Evolutionary conservation across 2,888 invertebrate genomes (phyloP).

Genomic region (Chydorus sphaericus): DNA sequence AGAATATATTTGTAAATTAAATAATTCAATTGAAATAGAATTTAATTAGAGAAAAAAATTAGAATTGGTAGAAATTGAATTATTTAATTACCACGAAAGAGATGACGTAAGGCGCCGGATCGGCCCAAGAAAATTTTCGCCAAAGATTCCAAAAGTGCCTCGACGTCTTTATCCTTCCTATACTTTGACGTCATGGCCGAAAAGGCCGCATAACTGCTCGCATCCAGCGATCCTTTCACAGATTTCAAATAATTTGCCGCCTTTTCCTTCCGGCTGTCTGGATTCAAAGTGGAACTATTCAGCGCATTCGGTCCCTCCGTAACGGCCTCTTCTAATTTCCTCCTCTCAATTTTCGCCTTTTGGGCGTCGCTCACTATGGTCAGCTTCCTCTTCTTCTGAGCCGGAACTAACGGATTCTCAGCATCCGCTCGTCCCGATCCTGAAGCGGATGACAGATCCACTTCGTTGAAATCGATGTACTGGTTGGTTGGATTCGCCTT

Average conservation of each 20-base stretch:
- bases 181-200: constrained; percentile 47
- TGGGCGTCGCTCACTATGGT: constrained; percentile 41
- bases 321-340: constrained; percentile 10
- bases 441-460: constrained; percentile 20
- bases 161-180: constrained; percentile 44
- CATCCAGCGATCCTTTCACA: constrained; percentile 34
- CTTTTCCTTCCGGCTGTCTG: background rate
- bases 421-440: too few relatives aligned
- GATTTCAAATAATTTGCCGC: constrained; percentile 9
- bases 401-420: constrained; percentile 16
- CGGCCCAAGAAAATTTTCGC: constrained; percentile 27
- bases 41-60: too few relatives aligned
- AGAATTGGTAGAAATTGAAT: too few relatives aligned
- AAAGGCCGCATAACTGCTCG: constrained; percentile 47
- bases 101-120: constrained; percentile 21
- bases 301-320: background rate
- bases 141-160: constrained; percentile 39
- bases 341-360: constrained; percentile 19
- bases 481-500: constrained; percentile 14
- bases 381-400: constrained; percentile 37
- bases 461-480: constrained; percentile 19
- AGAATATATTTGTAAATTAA: too few relatives aligned
- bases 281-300: background rate
- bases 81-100: too few relatives aligned
- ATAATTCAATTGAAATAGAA: too few relatives aligned